Evolutionary conservation across 2,888 invertebrate genomes (phyloP).

Genomic region (Proisotoma minuta): DNA sequence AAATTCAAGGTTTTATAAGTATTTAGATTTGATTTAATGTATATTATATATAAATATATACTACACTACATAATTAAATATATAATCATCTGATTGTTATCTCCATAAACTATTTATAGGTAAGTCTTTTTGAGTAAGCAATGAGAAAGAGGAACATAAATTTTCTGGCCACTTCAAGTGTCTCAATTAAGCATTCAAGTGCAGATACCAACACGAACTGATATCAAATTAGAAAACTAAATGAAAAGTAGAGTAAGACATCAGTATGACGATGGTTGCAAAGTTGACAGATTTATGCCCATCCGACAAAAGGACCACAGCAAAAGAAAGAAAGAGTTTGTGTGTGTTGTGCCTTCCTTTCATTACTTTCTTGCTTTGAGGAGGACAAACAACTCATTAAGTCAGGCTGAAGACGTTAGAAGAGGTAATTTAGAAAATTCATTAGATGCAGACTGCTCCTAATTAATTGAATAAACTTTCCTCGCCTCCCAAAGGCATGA

Average conservation of each 20-base stretch:
- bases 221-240: no score
- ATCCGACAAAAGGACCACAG: not conserved
- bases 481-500: not conserved
- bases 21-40: no score
- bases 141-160: no score
- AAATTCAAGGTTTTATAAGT: no score
- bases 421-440: conserved; percentile 24
- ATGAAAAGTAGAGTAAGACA: not conserved
- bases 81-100: no score
- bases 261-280: not conserved
- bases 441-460: conserved; percentile 22
- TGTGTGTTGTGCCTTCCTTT: conserved; percentile 8
- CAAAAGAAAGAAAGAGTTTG: not conserved
- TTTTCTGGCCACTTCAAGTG: no score
- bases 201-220: no score
- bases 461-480: conserved; percentile 36
- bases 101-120: no score
- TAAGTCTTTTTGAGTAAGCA: no score
- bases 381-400: conserved; percentile 17
- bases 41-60: no score
- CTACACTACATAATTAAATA: no score
- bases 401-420: conserved; percentile 11
- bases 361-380: not conserved
- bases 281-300: conserved; percentile 2
- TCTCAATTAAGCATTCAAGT: no score